phyloP scores from a whole-genome alignment of 2,797 vertebrate species.

The Macrochelys suwanniensis region DNA sequence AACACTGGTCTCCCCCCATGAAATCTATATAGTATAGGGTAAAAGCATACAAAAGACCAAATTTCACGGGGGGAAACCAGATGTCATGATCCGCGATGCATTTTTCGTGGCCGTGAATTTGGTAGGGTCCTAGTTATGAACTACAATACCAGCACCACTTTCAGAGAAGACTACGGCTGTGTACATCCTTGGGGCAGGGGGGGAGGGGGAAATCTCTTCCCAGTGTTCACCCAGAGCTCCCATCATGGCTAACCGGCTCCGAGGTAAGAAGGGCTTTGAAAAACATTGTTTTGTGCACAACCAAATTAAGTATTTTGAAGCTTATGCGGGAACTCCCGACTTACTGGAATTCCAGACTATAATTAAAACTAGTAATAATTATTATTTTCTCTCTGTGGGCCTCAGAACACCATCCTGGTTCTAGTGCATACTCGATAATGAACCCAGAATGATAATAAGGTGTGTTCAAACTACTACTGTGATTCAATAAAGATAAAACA shows the following conservation, averaged over 20 bases:
- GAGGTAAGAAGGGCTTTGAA: not conserved
- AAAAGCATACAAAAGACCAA: too few relatives aligned
- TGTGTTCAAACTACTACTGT: not conserved
- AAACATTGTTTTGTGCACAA: not conserved
- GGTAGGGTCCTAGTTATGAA: not conserved
- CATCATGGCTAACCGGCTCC: not conserved
- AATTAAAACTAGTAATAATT: conserved; percentile 5
- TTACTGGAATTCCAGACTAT: not conserved
- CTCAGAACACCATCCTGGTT: not conserved
- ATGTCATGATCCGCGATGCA: too few relatives aligned
- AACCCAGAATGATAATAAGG: not conserved
- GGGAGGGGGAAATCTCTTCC: not conserved
- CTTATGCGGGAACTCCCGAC: not conserved
- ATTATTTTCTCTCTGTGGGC: not conserved
- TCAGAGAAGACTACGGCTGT: not conserved
- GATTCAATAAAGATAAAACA: not conserved
- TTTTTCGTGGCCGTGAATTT: too few relatives aligned
- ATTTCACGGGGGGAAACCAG: too few relatives aligned
- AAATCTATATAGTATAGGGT: too few relatives aligned
- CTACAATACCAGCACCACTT: not conserved
- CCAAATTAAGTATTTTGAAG: not conserved
- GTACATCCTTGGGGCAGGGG: not conserved
- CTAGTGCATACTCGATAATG: not conserved
- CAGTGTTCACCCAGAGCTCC: not conserved
- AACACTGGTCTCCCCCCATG: too few relatives aligned